Evolutionary conservation across 1,140 invertebrate genomes (phyloP).

Genomic region (Drosophila albomicans): DNA sequence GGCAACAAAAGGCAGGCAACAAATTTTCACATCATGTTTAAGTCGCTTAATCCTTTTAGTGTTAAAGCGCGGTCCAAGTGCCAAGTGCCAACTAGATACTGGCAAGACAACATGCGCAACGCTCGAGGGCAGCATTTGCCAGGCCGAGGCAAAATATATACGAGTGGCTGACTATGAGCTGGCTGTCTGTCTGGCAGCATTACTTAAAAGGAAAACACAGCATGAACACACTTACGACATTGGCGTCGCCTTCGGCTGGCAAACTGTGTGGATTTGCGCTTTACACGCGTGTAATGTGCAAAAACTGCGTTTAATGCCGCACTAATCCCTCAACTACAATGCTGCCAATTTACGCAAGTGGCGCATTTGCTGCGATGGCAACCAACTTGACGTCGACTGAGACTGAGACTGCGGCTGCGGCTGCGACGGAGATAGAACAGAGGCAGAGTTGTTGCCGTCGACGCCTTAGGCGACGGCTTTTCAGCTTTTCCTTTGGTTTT

Average conservation of each 20-base stretch:
- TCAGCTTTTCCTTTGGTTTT: constrained; percentile 37
- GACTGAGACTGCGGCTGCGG: constrained; percentile 10
- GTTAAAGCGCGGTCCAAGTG: constrained; percentile 72
- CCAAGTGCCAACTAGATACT: constrained; percentile 66
- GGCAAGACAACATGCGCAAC: constrained; percentile 59
- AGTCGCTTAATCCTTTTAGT: constrained; percentile 82
- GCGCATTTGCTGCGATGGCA: constrained; percentile 45
- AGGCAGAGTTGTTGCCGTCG: constrained; percentile 17
- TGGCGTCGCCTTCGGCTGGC: constrained; percentile 44
- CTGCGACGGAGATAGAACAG: background rate
- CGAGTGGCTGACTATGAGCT: constrained; percentile 3
- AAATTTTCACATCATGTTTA: constrained; percentile 80
- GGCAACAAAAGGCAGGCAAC: constrained; percentile 59
- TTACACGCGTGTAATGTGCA: constrained; percentile 83
- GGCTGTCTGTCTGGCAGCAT: constrained; percentile 54
- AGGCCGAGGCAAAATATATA: constrained; percentile 9
- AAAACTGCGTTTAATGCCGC: constrained; percentile 82
- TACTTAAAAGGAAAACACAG: constrained; percentile 64
- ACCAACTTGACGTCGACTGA: constrained; percentile 23
- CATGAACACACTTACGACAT: constrained; percentile 32
- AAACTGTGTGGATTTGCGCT: constrained; percentile 73
- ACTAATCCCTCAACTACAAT: constrained; percentile 83
- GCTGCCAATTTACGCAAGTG: constrained; percentile 82
- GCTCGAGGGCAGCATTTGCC: constrained; percentile 1
- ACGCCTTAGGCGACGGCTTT: constrained; percentile 49